Percentiles rank a stretch among this genome's conserved stretches.
Conservation (phyloP, 1,140 invertebrate species). For the Eurosta solidaginis region DNA sequence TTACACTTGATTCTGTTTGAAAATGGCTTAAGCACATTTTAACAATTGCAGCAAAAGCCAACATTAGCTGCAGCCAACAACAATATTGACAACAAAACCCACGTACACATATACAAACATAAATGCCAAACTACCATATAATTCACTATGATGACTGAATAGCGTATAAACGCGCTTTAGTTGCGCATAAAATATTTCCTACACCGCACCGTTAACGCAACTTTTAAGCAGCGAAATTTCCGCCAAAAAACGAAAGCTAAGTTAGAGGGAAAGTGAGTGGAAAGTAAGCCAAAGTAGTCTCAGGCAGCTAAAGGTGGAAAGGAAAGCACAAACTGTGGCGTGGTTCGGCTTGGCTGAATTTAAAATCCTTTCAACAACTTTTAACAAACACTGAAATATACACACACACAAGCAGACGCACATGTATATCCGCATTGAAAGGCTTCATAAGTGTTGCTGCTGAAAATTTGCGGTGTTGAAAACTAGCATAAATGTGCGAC, state of each 20-base stretch:
- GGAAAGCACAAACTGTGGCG: conserved; percentile 8
- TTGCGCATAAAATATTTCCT: conserved; percentile 20
- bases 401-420: neutral
- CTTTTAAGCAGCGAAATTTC: neutral
- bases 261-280: too few relatives aligned
- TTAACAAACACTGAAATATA: neutral
- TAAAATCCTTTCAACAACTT: conserved; percentile 27
- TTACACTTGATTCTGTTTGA: conserved; percentile 24
- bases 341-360: conserved; percentile 17
- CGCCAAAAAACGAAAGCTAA: too few relatives aligned
- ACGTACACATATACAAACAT: neutral
- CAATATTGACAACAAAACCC: neutral
- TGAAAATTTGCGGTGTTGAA: neutral
- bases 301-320: neutral
- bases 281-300: too few relatives aligned
- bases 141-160: neutral
- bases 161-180: conserved; percentile 26
- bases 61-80: neutral
- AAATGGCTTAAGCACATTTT: conserved; percentile 27
- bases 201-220: neutral
- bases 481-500: neutral
- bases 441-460: neutral
- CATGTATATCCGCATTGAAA: neutral
- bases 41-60: conserved; percentile 12
- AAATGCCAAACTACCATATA: neutral